Evolutionary conservation across 1,140 invertebrate species (phyloP).

Genomic region (Nephila pilipes): DNA sequence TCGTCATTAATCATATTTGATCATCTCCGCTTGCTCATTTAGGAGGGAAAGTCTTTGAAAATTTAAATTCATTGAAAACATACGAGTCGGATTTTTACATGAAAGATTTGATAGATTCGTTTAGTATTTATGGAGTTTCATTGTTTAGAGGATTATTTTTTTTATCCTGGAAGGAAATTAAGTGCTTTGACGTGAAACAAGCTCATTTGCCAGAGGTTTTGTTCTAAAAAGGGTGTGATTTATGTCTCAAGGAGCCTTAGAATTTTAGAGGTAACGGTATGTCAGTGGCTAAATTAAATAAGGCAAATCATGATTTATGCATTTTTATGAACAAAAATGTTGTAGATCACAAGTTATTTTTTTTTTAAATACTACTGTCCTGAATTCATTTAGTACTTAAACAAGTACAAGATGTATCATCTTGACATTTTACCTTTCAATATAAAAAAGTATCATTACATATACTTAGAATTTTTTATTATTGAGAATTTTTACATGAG

Average conservation of each 20-base stretch:
- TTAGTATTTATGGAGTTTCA: constrained; percentile 13
- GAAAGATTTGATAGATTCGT: background rate
- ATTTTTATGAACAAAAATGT: no score
- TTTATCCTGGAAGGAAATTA: background rate
- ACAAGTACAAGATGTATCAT: no score
- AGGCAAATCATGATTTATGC: background rate
- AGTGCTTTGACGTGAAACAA: background rate
- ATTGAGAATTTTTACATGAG: no score
- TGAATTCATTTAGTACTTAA: no score
- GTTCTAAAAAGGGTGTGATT: background rate
- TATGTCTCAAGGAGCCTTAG: background rate
- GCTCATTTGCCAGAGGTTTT: background rate
- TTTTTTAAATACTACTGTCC: no score
- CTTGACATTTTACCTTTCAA: no score
- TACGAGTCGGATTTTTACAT: background rate
- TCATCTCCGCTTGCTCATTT: background rate
- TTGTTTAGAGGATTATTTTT: background rate
- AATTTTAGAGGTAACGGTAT: background rate
- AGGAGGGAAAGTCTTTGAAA: background rate
- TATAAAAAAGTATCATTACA: no score
- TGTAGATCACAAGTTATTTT: no score
- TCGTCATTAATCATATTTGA: constrained; percentile 15
- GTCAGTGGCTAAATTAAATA: background rate
- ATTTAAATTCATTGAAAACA: constrained; percentile 16
- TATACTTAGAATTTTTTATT: no score